Percentiles rank a stretch among this genome's conserved stretches.
These are phyloP conservation scores for Mionectes macconnelli DNA, from an alignment of 2,113 vertebrate species.

Conservation along the genomic window DNA sequence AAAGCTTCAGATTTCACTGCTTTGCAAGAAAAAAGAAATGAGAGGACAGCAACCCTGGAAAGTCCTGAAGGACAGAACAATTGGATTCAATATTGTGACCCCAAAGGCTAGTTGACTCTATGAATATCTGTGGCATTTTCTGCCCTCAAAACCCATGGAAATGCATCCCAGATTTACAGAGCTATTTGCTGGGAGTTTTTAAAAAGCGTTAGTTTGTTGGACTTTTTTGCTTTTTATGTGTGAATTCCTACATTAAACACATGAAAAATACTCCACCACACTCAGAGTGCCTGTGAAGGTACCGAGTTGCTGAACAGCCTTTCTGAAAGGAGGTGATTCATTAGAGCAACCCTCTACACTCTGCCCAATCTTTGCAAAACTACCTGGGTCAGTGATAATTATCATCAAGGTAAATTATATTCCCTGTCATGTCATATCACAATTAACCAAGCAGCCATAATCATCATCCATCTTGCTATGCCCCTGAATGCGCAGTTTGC, in stretches of 20 bases:
- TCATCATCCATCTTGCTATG: background rate
- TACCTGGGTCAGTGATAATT: constrained; percentile 31
- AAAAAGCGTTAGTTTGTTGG: background rate
- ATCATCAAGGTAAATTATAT: constrained; percentile 50
- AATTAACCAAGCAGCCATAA: constrained; percentile 40
- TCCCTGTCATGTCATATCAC: constrained; percentile 35
- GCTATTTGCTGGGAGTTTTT: background rate
- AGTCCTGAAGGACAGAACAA: background rate
- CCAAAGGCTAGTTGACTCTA: background rate
- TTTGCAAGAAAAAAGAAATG: background rate
- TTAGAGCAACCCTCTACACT: background rate
- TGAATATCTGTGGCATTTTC: background rate
- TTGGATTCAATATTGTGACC: background rate
- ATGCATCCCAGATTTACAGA: background rate
- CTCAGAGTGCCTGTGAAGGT: background rate
- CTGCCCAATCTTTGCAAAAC: constrained; percentile 16
- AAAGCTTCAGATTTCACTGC: background rate
- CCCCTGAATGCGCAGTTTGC: background rate
- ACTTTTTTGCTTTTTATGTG: background rate
- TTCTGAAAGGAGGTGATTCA: background rate
- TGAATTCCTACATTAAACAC: background rate
- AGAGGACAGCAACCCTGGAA: background rate
- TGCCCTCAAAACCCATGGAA: background rate
- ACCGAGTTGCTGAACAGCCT: background rate
- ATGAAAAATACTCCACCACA: background rate